These are phyloP conservation scores for Drosophila paranaensis DNA, from an alignment of 2,888 invertebrate genomes.

Conservation along the genomic window DNA sequence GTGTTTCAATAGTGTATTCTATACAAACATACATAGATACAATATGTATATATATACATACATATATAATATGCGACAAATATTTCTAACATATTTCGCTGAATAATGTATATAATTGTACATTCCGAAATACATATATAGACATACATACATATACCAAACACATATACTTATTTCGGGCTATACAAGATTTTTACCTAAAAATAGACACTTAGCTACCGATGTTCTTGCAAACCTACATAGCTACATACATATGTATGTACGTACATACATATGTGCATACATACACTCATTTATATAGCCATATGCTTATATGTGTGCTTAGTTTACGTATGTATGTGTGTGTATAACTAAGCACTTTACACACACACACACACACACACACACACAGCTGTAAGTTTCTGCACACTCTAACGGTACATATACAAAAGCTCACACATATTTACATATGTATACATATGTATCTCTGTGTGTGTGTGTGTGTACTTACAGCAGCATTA, in stretches of 20 bases:
- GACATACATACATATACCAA: neutral
- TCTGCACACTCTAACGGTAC: neutral
- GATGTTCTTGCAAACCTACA: constrained; percentile 17
- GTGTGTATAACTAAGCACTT: neutral
- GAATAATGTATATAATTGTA: constrained; percentile 5
- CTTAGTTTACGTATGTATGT: neutral
- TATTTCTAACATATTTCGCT: constrained; percentile 10
- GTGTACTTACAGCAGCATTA: constrained; percentile 16
- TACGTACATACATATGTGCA: neutral
- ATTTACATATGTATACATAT: constrained; percentile 28
- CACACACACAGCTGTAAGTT: constrained; percentile 1
- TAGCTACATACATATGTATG: neutral
- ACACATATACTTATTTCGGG: constrained; percentile 16
- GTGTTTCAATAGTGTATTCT: neutral
- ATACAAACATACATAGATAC: neutral
- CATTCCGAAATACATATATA: constrained; percentile 6
- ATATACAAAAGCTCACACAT: constrained; percentile 15
- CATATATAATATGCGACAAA: constrained; percentile 4
- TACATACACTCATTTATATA: neutral
- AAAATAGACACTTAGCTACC: constrained; percentile 66
- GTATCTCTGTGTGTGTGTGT: constrained; percentile 8
- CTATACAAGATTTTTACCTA: constrained; percentile 57
- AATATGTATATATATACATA: neutral
- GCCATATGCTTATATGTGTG: neutral
- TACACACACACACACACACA: neutral